Evolutionary conservation across 2,113 vertebrate genomes (phyloP), one percentile per base, ranked within the genome.

Genomic region (Ascaphus truei): DNA sequence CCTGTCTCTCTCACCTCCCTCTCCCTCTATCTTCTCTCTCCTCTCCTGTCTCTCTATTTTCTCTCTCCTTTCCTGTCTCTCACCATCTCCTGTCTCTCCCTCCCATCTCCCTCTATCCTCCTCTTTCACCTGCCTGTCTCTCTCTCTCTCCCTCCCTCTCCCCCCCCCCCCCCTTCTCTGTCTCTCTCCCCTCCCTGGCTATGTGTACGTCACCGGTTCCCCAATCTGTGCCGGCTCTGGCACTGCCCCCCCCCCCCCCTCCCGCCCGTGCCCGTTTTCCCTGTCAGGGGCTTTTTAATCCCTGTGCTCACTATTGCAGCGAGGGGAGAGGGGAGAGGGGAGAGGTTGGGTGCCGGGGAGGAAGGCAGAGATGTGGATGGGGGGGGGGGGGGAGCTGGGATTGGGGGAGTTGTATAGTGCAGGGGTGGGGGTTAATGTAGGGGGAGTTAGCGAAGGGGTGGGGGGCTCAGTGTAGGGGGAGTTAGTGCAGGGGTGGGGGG

Each of bases 181-280:
- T 71, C 47, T 20, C 27, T 29, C 15, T 26, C 27, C 15, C 22
- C 27, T 22, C 20, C 37, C 41, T 12, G 31, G 29, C 27, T 60
- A 48, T 36, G 20, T 50, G 57, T 68, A 80, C 78, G 77, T 81
- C 81, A 80, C 72, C 67, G 2, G 53, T 72, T 72, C 65, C 77
- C 37, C 61, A 77, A 56, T 73, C 4, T 72, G 71, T 55, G 69
- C 76, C 60, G 30, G 76, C 53, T 60, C 62, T 68, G 75, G 74
- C 65, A 23, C 73, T 59, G 66, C 45, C 64, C 22, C 22, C 53
- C 62, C 23, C 34, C 61, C 43, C 23, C 33, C 16, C 48, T 48
- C 23, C 22, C 31, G 23, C 58, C 68, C 56, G 43, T 63, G 71
- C 76, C 67, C 45, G 56, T 41, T 34, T 29, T 45, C 51, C 22